Evolutionary conservation across 37 sponge, comb jelly and placozoan genomes (phyloP).

Genomic region (Axinella damicornis): DNA sequence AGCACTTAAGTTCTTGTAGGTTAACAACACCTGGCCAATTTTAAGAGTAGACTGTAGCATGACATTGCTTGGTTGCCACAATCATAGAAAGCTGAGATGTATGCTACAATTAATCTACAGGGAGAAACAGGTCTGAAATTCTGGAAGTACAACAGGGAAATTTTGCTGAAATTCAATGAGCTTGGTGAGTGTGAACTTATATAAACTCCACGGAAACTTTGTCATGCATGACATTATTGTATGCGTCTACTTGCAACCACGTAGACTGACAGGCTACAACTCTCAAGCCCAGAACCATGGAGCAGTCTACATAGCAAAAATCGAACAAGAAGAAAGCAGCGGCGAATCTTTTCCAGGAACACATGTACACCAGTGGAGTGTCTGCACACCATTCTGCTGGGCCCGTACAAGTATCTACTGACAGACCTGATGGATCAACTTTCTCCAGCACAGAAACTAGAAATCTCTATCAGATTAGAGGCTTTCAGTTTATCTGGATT

Average conservation of each 20-base stretch:
- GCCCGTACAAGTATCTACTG: slow-evolving; percentile 52
- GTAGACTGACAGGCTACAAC: slow-evolving; percentile 14
- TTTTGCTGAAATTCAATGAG: slow-evolving; percentile 32
- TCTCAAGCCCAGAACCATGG: slow-evolving; percentile 5
- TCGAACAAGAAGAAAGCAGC: not conserved
- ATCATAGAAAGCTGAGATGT: not conserved
- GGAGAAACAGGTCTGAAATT: not conserved
- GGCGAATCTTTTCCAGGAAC: not conserved
- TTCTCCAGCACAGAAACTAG: slow-evolving; percentile 14
- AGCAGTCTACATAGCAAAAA: slow-evolving; percentile 4
- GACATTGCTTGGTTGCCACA: not conserved
- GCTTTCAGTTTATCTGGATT: slow-evolving; percentile 44
- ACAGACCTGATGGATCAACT: slow-evolving; percentile 6
- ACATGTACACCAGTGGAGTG: slow-evolving; percentile 57
- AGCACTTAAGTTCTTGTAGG: slow-evolving; percentile 5
- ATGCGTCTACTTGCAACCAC: not conserved
- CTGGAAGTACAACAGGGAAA: not conserved
- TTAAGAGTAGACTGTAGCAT: not conserved
- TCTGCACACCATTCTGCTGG: slow-evolving; percentile 56
- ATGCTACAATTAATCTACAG: not conserved
- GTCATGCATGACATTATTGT: not conserved
- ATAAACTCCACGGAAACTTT: too few species aligned
- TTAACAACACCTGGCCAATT: slow-evolving; percentile 24
- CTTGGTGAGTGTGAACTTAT: too few species aligned
- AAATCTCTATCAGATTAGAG: slow-evolving; percentile 17